These are phyloP conservation scores for Lepus europaeus DNA, from an alignment of 2,113 vertebrate species.

Conservation along the genomic window DNA sequence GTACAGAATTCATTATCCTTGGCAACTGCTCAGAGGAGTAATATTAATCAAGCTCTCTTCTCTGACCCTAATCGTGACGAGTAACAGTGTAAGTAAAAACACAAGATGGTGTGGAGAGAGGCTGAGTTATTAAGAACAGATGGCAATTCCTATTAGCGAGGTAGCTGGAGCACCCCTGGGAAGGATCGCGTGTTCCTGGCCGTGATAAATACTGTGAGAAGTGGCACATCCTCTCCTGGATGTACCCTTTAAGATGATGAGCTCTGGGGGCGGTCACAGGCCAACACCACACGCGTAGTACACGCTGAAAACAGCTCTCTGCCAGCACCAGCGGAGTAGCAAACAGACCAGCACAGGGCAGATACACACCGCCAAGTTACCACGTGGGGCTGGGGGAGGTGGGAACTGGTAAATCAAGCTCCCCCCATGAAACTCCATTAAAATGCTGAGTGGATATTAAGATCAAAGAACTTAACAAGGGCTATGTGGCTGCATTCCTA, in stretches of 20 bases:
- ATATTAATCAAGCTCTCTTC: conserved; percentile 68
- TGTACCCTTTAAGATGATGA: conserved; percentile 33
- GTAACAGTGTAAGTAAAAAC: conserved; percentile 76
- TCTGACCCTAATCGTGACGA: conserved; percentile 68
- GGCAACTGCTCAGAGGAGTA: conserved; percentile 69
- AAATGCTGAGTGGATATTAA: background rate
- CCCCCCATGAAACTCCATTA: background rate
- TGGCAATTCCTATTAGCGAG: conserved; percentile 76
- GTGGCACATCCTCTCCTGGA: conserved; percentile 56
- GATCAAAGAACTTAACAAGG: conserved; percentile 38
- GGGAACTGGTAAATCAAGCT: background rate
- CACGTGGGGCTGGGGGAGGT: background rate
- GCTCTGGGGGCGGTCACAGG: conserved; percentile 22
- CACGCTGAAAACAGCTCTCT: background rate
- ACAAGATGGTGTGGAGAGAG: conserved; percentile 77
- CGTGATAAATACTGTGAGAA: conserved; percentile 51
- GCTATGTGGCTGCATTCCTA: background rate
- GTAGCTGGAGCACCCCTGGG: conserved; percentile 65
- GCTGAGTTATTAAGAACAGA: conserved; percentile 80
- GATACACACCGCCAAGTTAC: background rate
- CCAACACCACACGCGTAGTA: background rate
- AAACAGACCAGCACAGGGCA: background rate
- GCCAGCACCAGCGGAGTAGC: background rate
- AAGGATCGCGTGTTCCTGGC: conserved; percentile 54
- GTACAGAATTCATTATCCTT: conserved; percentile 78